A percentile compares a stretch with the other conserved stretches of the same genome.
Evolutionary conservation across 2,888 invertebrate genomes (phyloP).

Genomic region (Candidula unifasciata): DNA sequence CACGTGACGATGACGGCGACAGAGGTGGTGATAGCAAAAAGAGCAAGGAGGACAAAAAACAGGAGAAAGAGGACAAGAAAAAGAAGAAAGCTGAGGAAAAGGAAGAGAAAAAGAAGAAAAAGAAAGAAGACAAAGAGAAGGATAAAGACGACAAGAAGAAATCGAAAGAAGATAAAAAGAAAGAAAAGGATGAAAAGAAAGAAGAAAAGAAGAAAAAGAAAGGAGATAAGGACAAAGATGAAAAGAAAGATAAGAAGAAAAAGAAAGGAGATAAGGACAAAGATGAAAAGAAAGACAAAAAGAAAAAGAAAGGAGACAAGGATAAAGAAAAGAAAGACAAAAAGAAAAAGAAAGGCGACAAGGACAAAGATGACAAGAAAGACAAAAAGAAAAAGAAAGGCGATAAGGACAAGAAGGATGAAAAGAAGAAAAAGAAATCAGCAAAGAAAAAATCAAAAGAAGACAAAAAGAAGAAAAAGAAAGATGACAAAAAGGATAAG

Average conservation of each 20-base stretch:
- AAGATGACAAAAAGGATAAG: background rate
- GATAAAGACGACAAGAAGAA: too few relatives aligned
- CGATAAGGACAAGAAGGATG: background rate
- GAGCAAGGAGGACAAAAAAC: background rate
- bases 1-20: background rate
- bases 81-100: background rate
- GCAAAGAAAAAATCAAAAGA: background rate
- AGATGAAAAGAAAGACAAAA: background rate
- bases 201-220: background rate
- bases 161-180: background rate
- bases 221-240: background rate
- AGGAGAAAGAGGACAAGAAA: background rate
- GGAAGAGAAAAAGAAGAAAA: background rate
- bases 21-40: background rate
- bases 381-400: background rate
- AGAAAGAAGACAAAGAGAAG: background rate
- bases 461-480: background rate
- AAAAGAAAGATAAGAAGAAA: background rate
- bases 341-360: background rate
- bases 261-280: background rate
- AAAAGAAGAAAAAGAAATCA: background rate
- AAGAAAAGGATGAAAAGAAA: too few relatives aligned
- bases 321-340: slow-evolving; percentile 4
- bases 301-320: background rate
- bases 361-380: background rate